Percentiles rank a stretch among this genome's conserved stretches.
phyloP scores from a whole-genome alignment of 1,140 invertebrate genomes.

The Dendroctonus ponderosae region DNA sequence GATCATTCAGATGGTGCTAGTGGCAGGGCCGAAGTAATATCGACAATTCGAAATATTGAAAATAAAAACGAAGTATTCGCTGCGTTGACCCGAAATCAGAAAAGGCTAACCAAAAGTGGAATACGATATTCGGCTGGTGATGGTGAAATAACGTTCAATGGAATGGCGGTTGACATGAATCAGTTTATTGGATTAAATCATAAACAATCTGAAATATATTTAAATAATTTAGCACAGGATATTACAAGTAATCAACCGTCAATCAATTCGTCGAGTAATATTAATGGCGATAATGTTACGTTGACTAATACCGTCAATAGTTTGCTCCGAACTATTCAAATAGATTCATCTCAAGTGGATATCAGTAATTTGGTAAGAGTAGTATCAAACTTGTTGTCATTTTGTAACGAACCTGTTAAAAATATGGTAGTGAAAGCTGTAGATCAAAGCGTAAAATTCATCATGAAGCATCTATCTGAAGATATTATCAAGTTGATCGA shows the following conservation, averaged over 20 bases:
- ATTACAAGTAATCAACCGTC: slow-evolving; percentile 14
- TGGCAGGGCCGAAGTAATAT: slow-evolving; percentile 45
- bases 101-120: slow-evolving; percentile 40
- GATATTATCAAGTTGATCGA: slow-evolving; percentile 3
- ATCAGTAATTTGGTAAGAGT: neutral
- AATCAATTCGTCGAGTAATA: slow-evolving; percentile 13
- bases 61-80: slow-evolving; percentile 45
- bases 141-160: slow-evolving; percentile 42
- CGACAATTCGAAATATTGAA: slow-evolving; percentile 41
- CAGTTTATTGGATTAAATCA: slow-evolving; percentile 36
- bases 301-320: slow-evolving; percentile 5
- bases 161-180: slow-evolving; percentile 39
- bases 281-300: neutral
- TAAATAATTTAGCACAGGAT: slow-evolving; percentile 30
- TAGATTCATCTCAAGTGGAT: slow-evolving; percentile 1
- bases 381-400: neutral
- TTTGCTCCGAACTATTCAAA: neutral
- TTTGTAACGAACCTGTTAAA: slow-evolving; percentile 3
- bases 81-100: slow-evolving; percentile 42
- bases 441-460: neutral
- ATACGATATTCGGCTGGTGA: slow-evolving; percentile 39
- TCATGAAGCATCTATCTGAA: neutral
- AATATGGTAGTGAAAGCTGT: slow-evolving; percentile 5
- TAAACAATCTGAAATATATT: slow-evolving; percentile 24
- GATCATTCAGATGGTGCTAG: slow-evolving; percentile 34